Conservation (phyloP, 2,888 invertebrate genomes). For the Microchrysa polita region DNA sequence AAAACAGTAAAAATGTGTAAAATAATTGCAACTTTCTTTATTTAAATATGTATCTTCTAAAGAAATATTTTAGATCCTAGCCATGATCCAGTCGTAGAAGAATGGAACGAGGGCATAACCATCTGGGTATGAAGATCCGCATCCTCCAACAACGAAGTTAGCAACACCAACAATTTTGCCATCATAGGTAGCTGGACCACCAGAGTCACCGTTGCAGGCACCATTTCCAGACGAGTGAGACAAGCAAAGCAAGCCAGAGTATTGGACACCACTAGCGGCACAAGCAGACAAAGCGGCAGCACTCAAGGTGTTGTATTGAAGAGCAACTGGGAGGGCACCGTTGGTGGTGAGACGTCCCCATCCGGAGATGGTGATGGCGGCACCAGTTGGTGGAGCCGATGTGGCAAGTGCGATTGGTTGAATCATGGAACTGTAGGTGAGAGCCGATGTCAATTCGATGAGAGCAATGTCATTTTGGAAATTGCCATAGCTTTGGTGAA, state of each 20-base stretch:
- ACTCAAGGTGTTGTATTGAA: slow-evolving; percentile 55
- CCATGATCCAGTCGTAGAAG: slow-evolving; percentile 25
- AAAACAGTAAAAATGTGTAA: no score
- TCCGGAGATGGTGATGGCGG: slow-evolving; percentile 55
- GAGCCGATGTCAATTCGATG: slow-evolving; percentile 54
- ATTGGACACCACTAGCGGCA: slow-evolving; percentile 50
- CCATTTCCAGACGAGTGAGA: slow-evolving; percentile 54
- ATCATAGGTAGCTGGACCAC: slow-evolving; percentile 59
- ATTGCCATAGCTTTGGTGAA: slow-evolving; percentile 55
- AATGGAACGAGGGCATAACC: slow-evolving; percentile 57
- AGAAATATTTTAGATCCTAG: neutral
- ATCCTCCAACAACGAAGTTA: slow-evolving; percentile 57
- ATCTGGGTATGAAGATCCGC: slow-evolving; percentile 58
- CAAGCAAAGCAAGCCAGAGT: slow-evolving; percentile 57
- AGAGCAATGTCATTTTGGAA: slow-evolving; percentile 57
- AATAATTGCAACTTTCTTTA: no score
- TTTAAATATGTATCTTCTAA: no score
- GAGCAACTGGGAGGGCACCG: slow-evolving; percentile 53
- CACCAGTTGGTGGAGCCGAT: slow-evolving; percentile 53
- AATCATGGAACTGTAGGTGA: slow-evolving; percentile 54
- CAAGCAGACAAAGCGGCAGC: slow-evolving; percentile 52
- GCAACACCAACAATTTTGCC: slow-evolving; percentile 58
- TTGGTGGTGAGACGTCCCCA: slow-evolving; percentile 57
- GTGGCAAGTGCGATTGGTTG: slow-evolving; percentile 55
- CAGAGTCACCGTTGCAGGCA: slow-evolving; percentile 61